Evolutionary conservation across 1,140 invertebrate genomes (phyloP).

Genomic region (Bombus waltoni): DNA sequence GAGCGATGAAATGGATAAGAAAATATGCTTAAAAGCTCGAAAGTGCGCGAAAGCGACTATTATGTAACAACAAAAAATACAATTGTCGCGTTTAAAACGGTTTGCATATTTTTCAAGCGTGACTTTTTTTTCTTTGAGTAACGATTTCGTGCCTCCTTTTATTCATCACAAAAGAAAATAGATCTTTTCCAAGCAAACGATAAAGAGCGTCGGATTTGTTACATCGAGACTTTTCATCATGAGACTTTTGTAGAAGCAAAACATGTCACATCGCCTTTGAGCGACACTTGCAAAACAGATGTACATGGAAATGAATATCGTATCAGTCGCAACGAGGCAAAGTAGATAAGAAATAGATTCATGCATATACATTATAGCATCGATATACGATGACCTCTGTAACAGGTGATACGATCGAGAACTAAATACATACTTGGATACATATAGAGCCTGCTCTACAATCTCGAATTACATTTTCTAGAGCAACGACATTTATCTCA

Average conservation of each 20-base stretch:
- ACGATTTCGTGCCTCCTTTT: neutral
- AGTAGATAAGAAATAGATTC: neutral
- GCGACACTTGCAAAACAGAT: neutral
- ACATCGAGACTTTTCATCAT: neutral
- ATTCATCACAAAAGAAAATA: neutral
- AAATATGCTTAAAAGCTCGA: conserved; percentile 28
- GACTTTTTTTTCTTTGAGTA: neutral
- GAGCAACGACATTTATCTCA: neutral
- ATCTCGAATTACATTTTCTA: neutral
- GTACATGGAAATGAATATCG: neutral
- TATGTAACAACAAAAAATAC: conserved; percentile 13
- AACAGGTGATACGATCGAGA: neutral
- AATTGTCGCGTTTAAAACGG: neutral
- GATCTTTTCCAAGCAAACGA: neutral
- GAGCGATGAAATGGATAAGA: conserved; percentile 35
- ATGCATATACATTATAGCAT: neutral
- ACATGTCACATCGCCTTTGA: neutral
- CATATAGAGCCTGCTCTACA: neutral
- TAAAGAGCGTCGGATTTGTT: neutral
- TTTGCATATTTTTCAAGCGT: neutral
- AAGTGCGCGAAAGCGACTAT: conserved; percentile 12
- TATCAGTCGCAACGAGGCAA: neutral
- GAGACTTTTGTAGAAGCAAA: neutral
- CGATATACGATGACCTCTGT: neutral
- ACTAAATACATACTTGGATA: neutral